Percentiles rank a stretch among this genome's conserved stretches.
Conservation (phyloP, 1,140 invertebrate genomes). For the Eciton burchellii region DNA sequence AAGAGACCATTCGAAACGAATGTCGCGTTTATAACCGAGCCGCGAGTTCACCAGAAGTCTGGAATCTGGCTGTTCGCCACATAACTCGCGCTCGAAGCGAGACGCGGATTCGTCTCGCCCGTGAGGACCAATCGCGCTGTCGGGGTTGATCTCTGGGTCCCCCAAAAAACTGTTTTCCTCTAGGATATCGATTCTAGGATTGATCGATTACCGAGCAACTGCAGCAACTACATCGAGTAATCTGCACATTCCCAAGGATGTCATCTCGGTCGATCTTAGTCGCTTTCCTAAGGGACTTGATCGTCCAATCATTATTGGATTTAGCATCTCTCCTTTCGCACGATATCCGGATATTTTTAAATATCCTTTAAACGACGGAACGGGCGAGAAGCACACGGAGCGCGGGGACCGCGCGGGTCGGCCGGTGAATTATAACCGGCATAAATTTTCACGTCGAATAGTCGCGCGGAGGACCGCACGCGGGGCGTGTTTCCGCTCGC, state of each 20-base stretch:
- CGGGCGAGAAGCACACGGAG: neutral
- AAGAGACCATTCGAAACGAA: constrained; percentile 45
- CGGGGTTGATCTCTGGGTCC: neutral
- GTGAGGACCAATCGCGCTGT: neutral
- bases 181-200: neutral
- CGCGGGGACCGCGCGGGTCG: neutral
- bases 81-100: constrained; percentile 22
- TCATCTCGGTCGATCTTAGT: no score
- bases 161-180: neutral
- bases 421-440: constrained; percentile 53
- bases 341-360: neutral
- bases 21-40: constrained; percentile 55
- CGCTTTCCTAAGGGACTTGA: neutral
- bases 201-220: no score
- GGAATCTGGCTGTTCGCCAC: constrained; percentile 56
- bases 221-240: no score
- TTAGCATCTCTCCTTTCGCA: neutral
- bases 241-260: no score
- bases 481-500: neutral
- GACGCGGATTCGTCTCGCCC: neutral
- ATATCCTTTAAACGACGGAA: neutral
- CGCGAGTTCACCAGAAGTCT: constrained; percentile 6
- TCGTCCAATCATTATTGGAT: neutral
- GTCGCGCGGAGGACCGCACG: neutral
- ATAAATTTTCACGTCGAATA: constrained; percentile 47